Evolutionary conservation across 2,888 invertebrate genomes (phyloP), one percentile per base, ranked within the genome.

Genomic region (Endomychus coccineus): DNA sequence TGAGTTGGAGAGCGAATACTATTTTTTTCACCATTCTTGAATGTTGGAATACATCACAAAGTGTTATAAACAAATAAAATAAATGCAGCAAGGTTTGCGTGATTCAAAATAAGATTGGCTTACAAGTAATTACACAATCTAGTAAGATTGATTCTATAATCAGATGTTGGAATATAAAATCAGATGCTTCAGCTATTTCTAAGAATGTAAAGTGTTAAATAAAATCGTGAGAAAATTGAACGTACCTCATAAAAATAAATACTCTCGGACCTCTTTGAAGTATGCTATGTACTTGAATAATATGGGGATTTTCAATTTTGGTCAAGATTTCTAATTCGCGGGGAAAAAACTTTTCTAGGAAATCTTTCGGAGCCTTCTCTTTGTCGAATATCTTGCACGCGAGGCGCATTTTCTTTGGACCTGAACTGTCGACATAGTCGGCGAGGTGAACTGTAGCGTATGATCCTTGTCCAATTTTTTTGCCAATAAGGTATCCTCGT

Each of bases 301-400:
- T 83, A 59, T 92, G 85, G 4, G 88, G 85, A 67, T 94, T 91
- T 62, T 89, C 83, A 47, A 95, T 82, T 64, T 84, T 82, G 15
- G 84, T 87, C 41, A 92, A 68, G 50, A 94, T 89, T 52, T 91
- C 86, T 49, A 94, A 72, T 71, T 95, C 94, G 40, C 94, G 78
- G 16, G 94, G 92, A 56, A 94, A 86, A 69, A 95, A 95, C 68
- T 89, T 90, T 49, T 84, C 82, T 52, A 90, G 74, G 69, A 91
- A 94, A 69, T 94, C 91, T 41, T 75, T 71, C 5, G 90, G 90
- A 27, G 90, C 89, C 66, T 86, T 86, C 50, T 81, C 80, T 58
- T 88, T 87, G 61, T 91, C 88, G 56, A 92, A 90, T 58, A 94
- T 86, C 67, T 94, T 94, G 66, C 88, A 89, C 14, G 88, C 89